Evolutionary conservation across 2,888 invertebrate species (phyloP), one percentile per base, ranked within the genome.

Genomic region (Zaprionus obscuricornis): DNA sequence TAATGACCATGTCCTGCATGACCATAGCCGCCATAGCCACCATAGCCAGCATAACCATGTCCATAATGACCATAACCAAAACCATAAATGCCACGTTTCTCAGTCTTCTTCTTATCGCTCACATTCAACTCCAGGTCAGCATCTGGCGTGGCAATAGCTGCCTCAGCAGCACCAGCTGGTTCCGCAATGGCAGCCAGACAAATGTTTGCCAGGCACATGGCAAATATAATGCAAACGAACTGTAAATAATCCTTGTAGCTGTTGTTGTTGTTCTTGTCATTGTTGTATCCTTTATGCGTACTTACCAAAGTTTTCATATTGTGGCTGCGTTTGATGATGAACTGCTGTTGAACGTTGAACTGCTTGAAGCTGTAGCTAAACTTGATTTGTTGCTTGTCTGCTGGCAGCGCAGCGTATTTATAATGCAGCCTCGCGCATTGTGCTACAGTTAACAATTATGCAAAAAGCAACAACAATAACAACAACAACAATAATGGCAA

Each of bases 401-500:
- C 62, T 34, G 24, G 20, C 46, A 17, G 24, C 58, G 36, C 60
- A 39, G 51, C 55, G 83, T 60, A 70, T 78, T 73, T 77, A 77
- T 77, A 77, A 64, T 62, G 14, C 37, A 20, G 24, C 43, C 31
- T 24, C 54, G 8, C 47, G 39, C 46, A 55, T 60, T 72, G 67
- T 85, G 79, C 85, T 79, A 79, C 83, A 85, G 64, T 85, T 78
- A 47, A 60, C 63, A 69, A 74, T 85, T 85, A 85, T 81, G 73
- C 76, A 81, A 76, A 81, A 45, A 18, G 26, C 18, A 24, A 7
- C 40, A 47, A 46, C 34, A 43, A 39, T 24, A 68, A 57, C 40
- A 58, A 51, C 31, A 58, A 31, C 43, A 60, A 43, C 42, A 46
- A 63, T 20, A 45, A 33, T 43, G 29, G 56, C 40, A 34, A 17